A percentile compares a stretch with the other conserved stretches of the same genome.
These are phyloP conservation scores for Oophaga pumilio DNA, from an alignment of 2,113 vertebrate species.

Conservation along the genomic window DNA sequence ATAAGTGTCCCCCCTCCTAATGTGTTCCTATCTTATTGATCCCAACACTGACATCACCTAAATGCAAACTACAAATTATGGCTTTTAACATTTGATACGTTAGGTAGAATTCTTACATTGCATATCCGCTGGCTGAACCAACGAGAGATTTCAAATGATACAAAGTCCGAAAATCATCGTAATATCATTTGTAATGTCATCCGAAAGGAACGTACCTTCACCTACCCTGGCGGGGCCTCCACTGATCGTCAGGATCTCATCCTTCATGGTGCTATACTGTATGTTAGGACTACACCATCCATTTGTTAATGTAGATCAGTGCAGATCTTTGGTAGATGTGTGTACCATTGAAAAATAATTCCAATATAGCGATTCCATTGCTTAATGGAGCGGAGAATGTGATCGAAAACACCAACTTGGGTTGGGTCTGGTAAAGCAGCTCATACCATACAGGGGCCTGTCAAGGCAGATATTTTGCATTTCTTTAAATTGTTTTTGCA, in stretches of 20 bases:
- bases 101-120: constrained; percentile 22
- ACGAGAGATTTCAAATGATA: background rate
- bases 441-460: too few relatives aligned
- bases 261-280: background rate
- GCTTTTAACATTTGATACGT: background rate
- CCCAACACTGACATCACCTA: background rate
- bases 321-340: background rate
- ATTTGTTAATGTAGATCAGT: background rate
- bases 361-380: background rate
- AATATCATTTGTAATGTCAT: background rate
- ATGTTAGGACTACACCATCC: background rate
- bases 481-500: background rate
- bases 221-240: background rate
- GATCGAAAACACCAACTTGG: background rate
- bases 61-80: constrained; percentile 23
- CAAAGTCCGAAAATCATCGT: background rate
- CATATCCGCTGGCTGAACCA: background rate
- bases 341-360: background rate
- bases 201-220: background rate
- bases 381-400: background rate
- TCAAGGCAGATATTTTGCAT: background rate
- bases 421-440: background rate
- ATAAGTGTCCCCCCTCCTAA: too few relatives aligned
- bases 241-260: background rate
- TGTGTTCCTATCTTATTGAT: background rate